Conservation (phyloP, 1,140 invertebrate species). For the Pseudomyrmex sp. region DNA sequence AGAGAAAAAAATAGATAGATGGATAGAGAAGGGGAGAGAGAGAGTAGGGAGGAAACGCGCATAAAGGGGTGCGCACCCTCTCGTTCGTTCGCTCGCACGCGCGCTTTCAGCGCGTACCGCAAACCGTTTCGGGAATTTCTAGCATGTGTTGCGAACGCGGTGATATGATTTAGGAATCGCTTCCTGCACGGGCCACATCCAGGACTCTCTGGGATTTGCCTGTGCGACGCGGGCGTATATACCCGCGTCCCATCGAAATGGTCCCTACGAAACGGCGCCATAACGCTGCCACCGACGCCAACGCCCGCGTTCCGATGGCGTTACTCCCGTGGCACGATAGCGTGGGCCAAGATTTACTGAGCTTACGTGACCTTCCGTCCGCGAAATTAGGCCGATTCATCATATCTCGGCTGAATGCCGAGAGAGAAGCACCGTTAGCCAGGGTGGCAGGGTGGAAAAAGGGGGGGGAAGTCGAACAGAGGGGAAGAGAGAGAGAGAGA, state of each 20-base stretch:
- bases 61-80: neutral
- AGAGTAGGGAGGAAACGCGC: neutral
- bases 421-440: conserved; percentile 5
- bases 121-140: conserved; percentile 77
- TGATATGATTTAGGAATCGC: conserved; percentile 82
- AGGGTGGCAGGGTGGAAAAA: neutral
- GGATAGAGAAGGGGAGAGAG: neutral
- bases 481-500: neutral
- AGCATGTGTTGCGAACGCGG: conserved; percentile 76
- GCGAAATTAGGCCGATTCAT: conserved; percentile 82
- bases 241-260: conserved; percentile 40
- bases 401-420: conserved; percentile 71
- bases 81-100: conserved; percentile 19
- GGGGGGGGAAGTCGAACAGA: neutral
- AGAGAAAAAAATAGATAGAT: neutral
- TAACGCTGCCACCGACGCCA: neutral
- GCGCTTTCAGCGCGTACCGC: conserved; percentile 50
- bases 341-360: conserved; percentile 78
- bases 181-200: conserved; percentile 61
- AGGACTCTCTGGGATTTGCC: conserved; percentile 60
- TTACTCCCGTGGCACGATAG: conserved; percentile 41
- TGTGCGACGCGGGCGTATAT: conserved; percentile 68
- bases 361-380: conserved; percentile 78
- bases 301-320: conserved; percentile 43
- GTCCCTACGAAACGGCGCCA: conserved; percentile 52